Base-by-base conservation (phyloP, 2,797 vertebrate genomes). In the Enteromius thamalakanensis region DNA sequence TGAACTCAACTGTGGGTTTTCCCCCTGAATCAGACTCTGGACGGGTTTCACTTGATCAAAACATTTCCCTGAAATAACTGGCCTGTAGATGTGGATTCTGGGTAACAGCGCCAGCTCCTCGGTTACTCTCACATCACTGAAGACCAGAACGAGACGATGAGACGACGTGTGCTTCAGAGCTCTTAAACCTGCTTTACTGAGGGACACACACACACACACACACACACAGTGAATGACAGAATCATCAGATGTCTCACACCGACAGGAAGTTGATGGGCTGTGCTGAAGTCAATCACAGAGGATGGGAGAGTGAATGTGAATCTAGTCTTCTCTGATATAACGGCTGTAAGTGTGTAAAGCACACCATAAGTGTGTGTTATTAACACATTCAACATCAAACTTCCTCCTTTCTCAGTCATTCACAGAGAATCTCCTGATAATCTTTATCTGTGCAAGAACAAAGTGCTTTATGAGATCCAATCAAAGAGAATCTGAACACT, bases 271-370 rank as follows among this genome's bases (percentile, higher is more conserved):
- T 47, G 2, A 8, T 42, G 12, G 6, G 14, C 37, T 14, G 49
- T 51, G 47, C 14, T 15, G 17, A 68, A 40, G 21, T 40, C 2
- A 5, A 40, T 70, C 34, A 47, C 26, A 40, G 68, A 37, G 29
- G 34, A 65, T 21, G 3, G 11, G 47, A 26, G 60, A 42, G 23
- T 64, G 71, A 23, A 77, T 55, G 60, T 76, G 79, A 71, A 83
- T 83, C 55, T 45, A 77, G 58, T 60, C 26, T 49, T 81, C 42
- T 21, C 62, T 65, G 23, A 74, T 67, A 78, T 49, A 69, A 79
- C 53, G 29, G 62, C 69, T 81, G 78, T 32, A 78, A 77, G 42
- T 49, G 75, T 15, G 79, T 74, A 70, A 62, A 74, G 81, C 19
- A 47, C 65, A 71, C 49, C 77, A 45, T 76, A 64, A 69, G 42